These are phyloP conservation scores for Cistogaster globosa DNA, from an alignment of 2,888 invertebrate species.

Conservation along the genomic window DNA sequence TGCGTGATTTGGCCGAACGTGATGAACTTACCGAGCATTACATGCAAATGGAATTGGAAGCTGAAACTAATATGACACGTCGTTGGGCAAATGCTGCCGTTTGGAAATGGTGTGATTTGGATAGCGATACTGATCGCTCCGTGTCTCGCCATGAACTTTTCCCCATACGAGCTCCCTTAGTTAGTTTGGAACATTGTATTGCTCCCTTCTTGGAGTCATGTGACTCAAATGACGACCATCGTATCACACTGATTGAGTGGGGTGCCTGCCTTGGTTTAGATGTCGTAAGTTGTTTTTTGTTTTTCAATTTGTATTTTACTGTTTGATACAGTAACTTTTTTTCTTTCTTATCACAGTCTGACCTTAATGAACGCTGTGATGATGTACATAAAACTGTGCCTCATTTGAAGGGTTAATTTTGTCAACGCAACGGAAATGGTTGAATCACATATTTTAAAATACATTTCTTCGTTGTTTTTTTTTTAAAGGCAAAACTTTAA, in stretches of 20 bases:
- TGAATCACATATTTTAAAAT: conserved; percentile 40
- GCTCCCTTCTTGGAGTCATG: conserved; percentile 97
- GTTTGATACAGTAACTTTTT: conserved; percentile 12
- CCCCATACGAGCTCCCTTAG: conserved; percentile 96
- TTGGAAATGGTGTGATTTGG: conserved; percentile 99
- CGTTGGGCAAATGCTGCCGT: conserved; percentile 96
- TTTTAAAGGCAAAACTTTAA: conserved; percentile 6
- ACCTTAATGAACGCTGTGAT: conserved; percentile 91
- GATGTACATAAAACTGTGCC: conserved; percentile 85
- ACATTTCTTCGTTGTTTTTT: conserved; percentile 33
- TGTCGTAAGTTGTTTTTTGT: conserved; percentile 85
- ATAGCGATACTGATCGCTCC: conserved; percentile 94
- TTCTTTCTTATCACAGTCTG: conserved; percentile 84
- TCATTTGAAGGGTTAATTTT: conserved; percentile 78
- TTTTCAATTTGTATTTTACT: not conserved
- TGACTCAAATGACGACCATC: conserved; percentile 94
- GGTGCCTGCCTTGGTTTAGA: conserved; percentile 93
- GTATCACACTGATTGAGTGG: conserved; percentile 96
- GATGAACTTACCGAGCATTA: conserved; percentile 92
- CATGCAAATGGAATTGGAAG: conserved; percentile 93
- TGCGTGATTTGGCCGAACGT: conserved; percentile 96
- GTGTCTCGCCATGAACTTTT: conserved; percentile 97
- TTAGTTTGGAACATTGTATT: conserved; percentile 98
- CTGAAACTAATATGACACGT: conserved; percentile 92
- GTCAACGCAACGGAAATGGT: conserved; percentile 66